Evolutionary conservation across 2,797 vertebrate species (phyloP), one percentile per base, ranked within the genome.

Genomic region (Alectoris magna): DNA sequence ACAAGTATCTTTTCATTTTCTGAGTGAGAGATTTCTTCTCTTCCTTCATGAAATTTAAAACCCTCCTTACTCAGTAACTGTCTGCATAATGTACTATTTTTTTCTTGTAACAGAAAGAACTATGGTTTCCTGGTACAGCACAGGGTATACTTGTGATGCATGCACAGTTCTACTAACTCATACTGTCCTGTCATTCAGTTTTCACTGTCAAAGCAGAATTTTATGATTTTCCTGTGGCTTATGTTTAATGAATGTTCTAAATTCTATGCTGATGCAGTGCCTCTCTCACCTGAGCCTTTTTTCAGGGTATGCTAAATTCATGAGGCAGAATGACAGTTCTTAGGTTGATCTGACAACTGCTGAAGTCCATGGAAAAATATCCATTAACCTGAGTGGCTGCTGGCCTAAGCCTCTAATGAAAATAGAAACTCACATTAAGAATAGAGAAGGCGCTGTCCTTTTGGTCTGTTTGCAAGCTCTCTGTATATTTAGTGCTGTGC

Each of bases 11-110:
- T 55, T 64, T 70, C 78, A 19, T 90, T 83, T 92, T 91, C 84
- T 85, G 55, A 94, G 72, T 75, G 82, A 78, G 88, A 84, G 56
- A 78, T 82, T 48, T 88, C 71, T 90, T 76, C 34, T 90, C 59
- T 63, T 81, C 58, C 58, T 95, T 90, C 55, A 73, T 67, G 63
- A 51, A 63, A 53, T 90, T 71, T 82, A 44, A 92, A 91, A 49
- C 12, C 13, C 63, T 43, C 62, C 58, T 90, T 74, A 21, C 59
- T 67, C n/a, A 55, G 55, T 72, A 62, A 87, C 34, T 31, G 18
- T 8, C 73, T 88, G 69, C 27, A 70, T 59, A 75, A 34, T 72
- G 43, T 87, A 46, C n/a, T 77, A 14, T 23, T 88, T 66, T 76
- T 76, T 1, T 9, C 46, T 67, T 39, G 41, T 80, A 55, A 53